These are phyloP conservation scores for Cheilosia scutellata DNA, from an alignment of 2,888 invertebrate species.

Conservation along the genomic window DNA sequence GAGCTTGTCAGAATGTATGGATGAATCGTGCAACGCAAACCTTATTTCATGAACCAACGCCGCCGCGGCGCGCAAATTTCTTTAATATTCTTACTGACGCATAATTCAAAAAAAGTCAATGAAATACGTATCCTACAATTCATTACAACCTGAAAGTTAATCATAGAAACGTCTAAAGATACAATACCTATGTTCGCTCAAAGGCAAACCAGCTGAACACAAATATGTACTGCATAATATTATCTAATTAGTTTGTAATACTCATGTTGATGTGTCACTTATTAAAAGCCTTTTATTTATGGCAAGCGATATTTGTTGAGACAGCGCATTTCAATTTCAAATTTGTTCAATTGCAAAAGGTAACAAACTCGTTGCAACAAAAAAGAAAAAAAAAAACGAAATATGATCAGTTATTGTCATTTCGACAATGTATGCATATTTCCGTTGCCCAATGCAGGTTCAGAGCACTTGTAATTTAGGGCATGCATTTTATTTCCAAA, in stretches of 20 bases:
- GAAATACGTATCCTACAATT: too few species aligned
- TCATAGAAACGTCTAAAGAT: too few species aligned
- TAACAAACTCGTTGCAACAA: conserved; percentile 6
- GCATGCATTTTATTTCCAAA: conserved; percentile 66
- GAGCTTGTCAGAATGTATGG: too few species aligned
- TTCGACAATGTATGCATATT: conserved; percentile 53
- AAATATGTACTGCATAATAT: too few species aligned
- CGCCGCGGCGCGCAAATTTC: too few species aligned
- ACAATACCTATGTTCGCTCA: too few species aligned
- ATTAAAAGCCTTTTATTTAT: neutral
- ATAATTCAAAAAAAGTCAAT: too few species aligned
- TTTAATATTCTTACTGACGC: too few species aligned
- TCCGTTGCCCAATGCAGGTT: conserved; percentile 42
- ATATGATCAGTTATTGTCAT: conserved; percentile 42
- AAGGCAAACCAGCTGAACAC: too few species aligned
- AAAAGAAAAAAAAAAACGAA: conserved; percentile 27
- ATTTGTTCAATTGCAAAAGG: conserved; percentile 24
- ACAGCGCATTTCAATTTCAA: neutral
- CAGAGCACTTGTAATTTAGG: conserved; percentile 53
- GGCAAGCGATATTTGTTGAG: neutral
- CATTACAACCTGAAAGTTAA: too few species aligned
- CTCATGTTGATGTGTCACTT: neutral
- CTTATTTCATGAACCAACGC: too few species aligned
- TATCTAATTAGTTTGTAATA: neutral
- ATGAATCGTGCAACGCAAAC: too few species aligned